Percentiles rank a stretch among this genome's conserved stretches.
Evolutionary conservation across 2,888 invertebrate genomes (phyloP).

Genomic region (Zootermopsis nevadensis): DNA sequence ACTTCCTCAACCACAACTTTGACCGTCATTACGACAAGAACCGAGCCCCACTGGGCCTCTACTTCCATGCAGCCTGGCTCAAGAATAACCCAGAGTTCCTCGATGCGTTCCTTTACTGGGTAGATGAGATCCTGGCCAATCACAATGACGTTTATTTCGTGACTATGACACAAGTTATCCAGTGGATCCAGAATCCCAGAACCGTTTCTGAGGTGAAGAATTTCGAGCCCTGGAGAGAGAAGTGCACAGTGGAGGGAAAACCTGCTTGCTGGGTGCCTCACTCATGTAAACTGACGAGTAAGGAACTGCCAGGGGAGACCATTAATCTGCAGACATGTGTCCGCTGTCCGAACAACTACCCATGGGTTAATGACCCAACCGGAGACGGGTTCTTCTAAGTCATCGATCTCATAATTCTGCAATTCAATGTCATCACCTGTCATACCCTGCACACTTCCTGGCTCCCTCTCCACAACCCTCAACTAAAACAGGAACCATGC

Average conservation of each 20-base stretch:
- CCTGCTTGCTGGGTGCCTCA: constrained; percentile 90
- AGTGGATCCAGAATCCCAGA: constrained; percentile 94
- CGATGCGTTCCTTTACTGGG: constrained; percentile 93
- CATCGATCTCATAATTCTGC: constrained; percentile 56
- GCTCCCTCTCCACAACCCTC: not conserved
- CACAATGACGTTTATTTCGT: constrained; percentile 94
- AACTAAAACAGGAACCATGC: not conserved
- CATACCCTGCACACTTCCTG: not conserved
- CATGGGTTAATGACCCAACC: constrained; percentile 93
- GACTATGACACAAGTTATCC: constrained; percentile 96
- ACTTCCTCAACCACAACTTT: constrained; percentile 93
- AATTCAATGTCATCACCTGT: constrained; percentile 7
- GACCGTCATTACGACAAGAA: constrained; percentile 92
- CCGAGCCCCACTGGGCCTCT: constrained; percentile 87
- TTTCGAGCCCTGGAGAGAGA: constrained; percentile 95
- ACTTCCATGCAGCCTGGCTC: constrained; percentile 94
- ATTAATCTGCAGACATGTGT: constrained; percentile 93
- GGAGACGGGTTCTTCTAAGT: constrained; percentile 90
- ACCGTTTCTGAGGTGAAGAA: constrained; percentile 87
- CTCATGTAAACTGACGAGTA: constrained; percentile 90
- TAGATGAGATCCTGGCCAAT: constrained; percentile 85
- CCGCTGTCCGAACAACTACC: constrained; percentile 93
- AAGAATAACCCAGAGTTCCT: constrained; percentile 93
- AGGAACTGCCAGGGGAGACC: constrained; percentile 94
- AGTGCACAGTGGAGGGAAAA: constrained; percentile 87